These are phyloP conservation scores for Gulo gulo DNA, from an alignment of 2,113 vertebrate genomes.

Conservation along the genomic window DNA sequence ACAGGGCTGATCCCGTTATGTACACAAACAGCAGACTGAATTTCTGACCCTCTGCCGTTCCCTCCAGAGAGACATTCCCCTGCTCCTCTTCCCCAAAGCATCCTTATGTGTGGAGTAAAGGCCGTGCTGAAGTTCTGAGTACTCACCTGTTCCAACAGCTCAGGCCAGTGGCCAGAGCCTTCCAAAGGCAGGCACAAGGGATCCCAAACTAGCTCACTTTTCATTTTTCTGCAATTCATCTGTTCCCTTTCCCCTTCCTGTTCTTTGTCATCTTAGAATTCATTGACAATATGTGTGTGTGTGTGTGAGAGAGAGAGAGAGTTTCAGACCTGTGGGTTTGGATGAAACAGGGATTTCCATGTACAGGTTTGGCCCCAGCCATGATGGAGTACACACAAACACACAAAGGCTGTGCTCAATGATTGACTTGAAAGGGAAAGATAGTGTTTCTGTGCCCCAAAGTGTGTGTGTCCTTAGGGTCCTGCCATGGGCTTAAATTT, in stretches of 20 bases:
- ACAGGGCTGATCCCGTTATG: fast-evolving
- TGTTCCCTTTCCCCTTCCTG: not conserved
- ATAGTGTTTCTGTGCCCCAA: not conserved
- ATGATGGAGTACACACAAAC: not conserved
- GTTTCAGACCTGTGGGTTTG: not conserved
- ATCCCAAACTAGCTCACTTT: not conserved
- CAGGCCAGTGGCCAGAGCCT: not conserved
- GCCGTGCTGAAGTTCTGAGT: too few species aligned
- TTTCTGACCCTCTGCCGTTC: not conserved
- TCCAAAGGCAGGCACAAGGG: fast-evolving
- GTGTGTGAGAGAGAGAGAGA: not conserved
- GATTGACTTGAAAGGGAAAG: not conserved
- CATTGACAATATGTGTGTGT: not conserved
- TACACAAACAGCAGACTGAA: too few species aligned
- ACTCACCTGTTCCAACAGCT: not conserved
- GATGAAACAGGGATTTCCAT: not conserved
- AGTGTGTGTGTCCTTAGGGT: not conserved
- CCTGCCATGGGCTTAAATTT: not conserved
- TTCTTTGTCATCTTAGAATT: not conserved
- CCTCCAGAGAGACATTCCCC: not conserved
- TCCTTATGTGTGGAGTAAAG: fast-evolving
- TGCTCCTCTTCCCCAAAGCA: not conserved
- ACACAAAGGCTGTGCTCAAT: not conserved
- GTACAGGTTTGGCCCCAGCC: too few species aligned
- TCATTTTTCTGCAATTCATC: not conserved